phyloP scores from a whole-genome alignment of 2,113 vertebrate genomes.

The Neodontobutis hainanensis region DNA sequence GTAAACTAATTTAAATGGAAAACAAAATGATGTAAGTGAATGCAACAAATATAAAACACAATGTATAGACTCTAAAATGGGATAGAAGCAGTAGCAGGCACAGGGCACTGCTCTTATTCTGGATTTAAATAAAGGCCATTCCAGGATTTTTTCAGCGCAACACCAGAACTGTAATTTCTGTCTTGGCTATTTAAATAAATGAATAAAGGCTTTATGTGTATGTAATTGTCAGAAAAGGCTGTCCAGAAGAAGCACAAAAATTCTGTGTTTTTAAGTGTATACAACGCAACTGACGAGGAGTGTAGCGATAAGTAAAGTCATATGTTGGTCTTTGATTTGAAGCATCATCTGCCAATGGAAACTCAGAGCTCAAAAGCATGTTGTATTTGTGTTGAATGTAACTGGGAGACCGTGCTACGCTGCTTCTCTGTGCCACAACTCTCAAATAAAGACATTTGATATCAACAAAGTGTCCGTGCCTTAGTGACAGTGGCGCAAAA shows the following conservation, averaged over 20 bases:
- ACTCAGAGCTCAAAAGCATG: slow-evolving; percentile 33
- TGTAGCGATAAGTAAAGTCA: slow-evolving; percentile 36
- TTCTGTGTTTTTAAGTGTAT: slow-evolving; percentile 7
- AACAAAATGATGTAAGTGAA: background rate
- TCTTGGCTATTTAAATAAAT: slow-evolving; percentile 1
- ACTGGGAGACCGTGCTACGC: slow-evolving; percentile 24
- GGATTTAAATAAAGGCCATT: slow-evolving; percentile 57
- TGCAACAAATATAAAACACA: slow-evolving; percentile 1
- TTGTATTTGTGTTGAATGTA: slow-evolving; percentile 32
- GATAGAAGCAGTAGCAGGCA: slow-evolving; percentile 1
- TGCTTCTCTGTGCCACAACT: slow-evolving; percentile 40
- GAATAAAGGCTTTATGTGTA: background rate
- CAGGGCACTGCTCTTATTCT: slow-evolving; percentile 11
- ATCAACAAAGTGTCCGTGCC: slow-evolving; percentile 3
- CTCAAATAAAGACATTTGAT: slow-evolving; percentile 62
- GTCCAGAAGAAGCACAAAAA: too few species aligned
- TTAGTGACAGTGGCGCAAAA: background rate
- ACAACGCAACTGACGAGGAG: background rate
- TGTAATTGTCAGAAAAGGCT: background rate
- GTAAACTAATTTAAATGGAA: background rate
- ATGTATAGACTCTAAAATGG: background rate
- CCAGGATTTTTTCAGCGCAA: slow-evolving; percentile 40
- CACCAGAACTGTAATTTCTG: background rate
- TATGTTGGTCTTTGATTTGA: slow-evolving; percentile 35
- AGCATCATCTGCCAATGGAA: slow-evolving; percentile 23